Percentiles rank a stretch among this genome's conserved stretches.
These are phyloP conservation scores for Arctopsyche grandis DNA, from an alignment of 1,140 invertebrate species.

Conservation along the genomic window DNA sequence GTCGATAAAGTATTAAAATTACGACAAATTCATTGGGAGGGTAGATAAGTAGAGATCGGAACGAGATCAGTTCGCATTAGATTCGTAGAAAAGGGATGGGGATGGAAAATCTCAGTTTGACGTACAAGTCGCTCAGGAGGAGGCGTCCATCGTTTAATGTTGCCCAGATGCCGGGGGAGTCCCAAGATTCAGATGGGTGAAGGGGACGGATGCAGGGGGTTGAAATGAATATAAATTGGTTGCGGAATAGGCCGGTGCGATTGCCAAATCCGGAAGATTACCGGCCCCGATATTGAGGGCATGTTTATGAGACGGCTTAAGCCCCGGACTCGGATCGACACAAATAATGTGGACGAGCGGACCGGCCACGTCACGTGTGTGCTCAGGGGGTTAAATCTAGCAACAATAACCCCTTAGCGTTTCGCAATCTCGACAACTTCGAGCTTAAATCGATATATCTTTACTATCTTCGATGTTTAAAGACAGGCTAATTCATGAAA, in stretches of 20 bases:
- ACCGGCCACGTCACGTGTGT: slow-evolving; percentile 10
- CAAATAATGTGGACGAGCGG: slow-evolving; percentile 45
- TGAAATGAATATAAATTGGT: slow-evolving; percentile 55
- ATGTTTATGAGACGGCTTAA: slow-evolving; percentile 56
- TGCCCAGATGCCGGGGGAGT: slow-evolving; percentile 44
- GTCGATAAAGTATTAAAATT: too few species aligned
- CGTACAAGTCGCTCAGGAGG: slow-evolving; percentile 37
- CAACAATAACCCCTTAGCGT: not conserved
- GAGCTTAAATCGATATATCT: too few species aligned
- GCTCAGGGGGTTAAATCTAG: not conserved
- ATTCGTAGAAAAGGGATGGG: not conserved
- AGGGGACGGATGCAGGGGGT: not conserved
- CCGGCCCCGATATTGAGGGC: slow-evolving; percentile 53
- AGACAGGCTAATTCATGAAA: too few species aligned
- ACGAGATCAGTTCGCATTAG: too few species aligned
- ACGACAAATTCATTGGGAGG: too few species aligned
- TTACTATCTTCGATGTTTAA: too few species aligned
- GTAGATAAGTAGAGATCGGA: not conserved
- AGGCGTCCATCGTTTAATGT: slow-evolving; percentile 52
- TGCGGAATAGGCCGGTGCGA: slow-evolving; percentile 46
- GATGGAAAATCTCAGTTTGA: slow-evolving; percentile 24
- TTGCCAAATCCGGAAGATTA: slow-evolving; percentile 55
- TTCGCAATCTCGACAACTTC: not conserved
- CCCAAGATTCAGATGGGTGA: slow-evolving; percentile 37
- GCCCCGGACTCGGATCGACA: slow-evolving; percentile 41